These are phyloP conservation scores for Zootermopsis nevadensis DNA, from an alignment of 2,888 invertebrate genomes.

Conservation along the genomic window DNA sequence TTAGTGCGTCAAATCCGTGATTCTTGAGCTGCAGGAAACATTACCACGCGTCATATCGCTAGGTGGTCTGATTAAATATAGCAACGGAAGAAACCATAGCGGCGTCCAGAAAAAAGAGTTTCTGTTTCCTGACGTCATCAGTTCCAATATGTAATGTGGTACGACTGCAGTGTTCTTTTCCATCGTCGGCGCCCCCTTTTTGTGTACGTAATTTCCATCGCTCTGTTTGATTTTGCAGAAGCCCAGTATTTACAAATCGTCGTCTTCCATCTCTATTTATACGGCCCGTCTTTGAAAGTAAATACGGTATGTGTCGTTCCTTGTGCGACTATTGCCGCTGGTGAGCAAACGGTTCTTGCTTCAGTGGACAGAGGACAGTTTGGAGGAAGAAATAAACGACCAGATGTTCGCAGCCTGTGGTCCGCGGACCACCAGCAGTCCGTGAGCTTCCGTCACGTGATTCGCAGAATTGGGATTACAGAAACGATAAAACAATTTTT, in stretches of 20 bases:
- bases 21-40: not conserved
- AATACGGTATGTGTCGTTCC: no score
- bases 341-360: no score
- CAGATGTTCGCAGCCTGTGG: no score
- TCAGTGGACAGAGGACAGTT: no score
- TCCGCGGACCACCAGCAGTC: no score
- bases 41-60: slow-evolving; percentile 37
- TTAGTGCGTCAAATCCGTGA: not conserved
- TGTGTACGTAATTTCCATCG: not conserved
- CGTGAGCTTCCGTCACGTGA: no score
- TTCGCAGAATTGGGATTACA: no score
- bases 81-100: slow-evolving; percentile 28
- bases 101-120: not conserved
- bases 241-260: not conserved
- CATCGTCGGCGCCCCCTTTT: not conserved
- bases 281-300: not conserved
- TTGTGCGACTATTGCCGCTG: no score
- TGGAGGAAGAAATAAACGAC: no score
- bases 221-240: not conserved
- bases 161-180: not conserved
- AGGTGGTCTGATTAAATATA: slow-evolving; percentile 51
- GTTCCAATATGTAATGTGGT: not conserved
- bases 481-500: no score
- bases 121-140: not conserved
- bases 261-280: not conserved